Base-by-base conservation (phyloP, 2,888 invertebrate species). In the Amiota mariae region DNA sequence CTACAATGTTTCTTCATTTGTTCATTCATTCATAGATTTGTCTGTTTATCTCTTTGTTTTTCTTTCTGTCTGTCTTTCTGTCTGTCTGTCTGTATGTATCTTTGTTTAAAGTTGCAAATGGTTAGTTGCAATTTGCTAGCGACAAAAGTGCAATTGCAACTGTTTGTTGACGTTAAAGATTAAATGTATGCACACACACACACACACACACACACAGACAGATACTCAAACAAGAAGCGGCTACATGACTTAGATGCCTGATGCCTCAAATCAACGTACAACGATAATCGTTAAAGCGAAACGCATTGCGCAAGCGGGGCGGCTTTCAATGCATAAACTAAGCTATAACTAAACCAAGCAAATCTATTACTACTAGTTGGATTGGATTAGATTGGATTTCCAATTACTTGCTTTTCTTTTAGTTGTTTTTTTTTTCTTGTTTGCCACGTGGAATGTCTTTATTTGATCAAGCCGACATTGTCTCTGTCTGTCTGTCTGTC, bases 231-330 rank as follows among this genome's bases (percentile, higher is more conserved):
- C 57, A 72, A 15, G 80, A 71, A 75, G 36, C 36, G 36, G 36
- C 36, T 6, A 36, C 36, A 36, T 77, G 80, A 79, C 79, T 78
- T 75, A 72, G 73, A 67, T 71, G 75, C 71, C 54, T 64, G 74
- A 64, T 73, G 77, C 72, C 48, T 70, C 77, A 15, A 18, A 24
- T 9, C 24, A 12, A 49, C 46, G 10, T 48, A 20, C 18, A 13
- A 18, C 12, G 12, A 56, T 13, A 48, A 59, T 11, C 12, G 63
- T 63, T 63, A 63, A 63, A 63, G 15, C 73, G 75, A 76, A 73
- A 73, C 57, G 71, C 76, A 83, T 84, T 84, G 86, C 84, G 83
- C 83, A 84, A 84, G 85, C 84, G 76, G 72, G 63, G 59, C 59
- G 59, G 13, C n/a, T 13, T n/a, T 54, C 15, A 36, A 36, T 36